Evolutionary conservation across 2,113 vertebrate species (phyloP).

Genomic region (Ameiurus melas): DNA sequence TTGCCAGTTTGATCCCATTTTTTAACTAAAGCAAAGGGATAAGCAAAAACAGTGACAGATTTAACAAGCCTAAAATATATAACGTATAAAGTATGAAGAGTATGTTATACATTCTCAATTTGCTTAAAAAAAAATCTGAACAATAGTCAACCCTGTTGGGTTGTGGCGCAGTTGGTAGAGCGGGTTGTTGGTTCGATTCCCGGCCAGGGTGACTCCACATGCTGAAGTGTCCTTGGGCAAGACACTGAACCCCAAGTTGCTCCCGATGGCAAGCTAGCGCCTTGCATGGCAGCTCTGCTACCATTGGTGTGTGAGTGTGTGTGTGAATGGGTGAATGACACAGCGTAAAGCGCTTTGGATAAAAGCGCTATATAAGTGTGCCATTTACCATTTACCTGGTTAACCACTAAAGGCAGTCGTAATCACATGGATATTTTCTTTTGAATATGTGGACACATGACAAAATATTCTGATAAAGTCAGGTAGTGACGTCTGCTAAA

Average conservation of each 20-base stretch:
- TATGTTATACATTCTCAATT: slow-evolving; percentile 50
- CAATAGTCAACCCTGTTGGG: slow-evolving; percentile 43
- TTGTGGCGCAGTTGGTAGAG: no score
- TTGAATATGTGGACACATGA: background rate
- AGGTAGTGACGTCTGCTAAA: background rate
- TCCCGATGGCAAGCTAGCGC: no score
- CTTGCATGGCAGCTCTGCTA: no score
- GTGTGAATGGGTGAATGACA: no score
- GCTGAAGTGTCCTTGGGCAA: no score
- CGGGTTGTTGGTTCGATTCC: no score
- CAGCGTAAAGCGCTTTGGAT: no score
- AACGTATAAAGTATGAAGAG: slow-evolving; percentile 8
- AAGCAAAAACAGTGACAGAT: slow-evolving; percentile 26
- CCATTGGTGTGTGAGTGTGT: no score
- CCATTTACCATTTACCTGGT: no score
- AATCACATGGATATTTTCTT: background rate
- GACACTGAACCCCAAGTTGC: no score
- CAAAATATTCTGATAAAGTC: background rate
- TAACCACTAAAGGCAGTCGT: background rate
- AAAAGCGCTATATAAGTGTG: no score
- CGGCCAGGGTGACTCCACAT: no score
- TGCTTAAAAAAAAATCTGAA: slow-evolving; percentile 10
- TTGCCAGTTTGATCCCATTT: slow-evolving; percentile 19
- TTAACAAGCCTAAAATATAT: slow-evolving; percentile 28
- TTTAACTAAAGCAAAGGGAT: slow-evolving; percentile 24